These are phyloP conservation scores for Hyposoter dolosus DNA, from an alignment of 2,888 invertebrate genomes.

Conservation along the genomic window DNA sequence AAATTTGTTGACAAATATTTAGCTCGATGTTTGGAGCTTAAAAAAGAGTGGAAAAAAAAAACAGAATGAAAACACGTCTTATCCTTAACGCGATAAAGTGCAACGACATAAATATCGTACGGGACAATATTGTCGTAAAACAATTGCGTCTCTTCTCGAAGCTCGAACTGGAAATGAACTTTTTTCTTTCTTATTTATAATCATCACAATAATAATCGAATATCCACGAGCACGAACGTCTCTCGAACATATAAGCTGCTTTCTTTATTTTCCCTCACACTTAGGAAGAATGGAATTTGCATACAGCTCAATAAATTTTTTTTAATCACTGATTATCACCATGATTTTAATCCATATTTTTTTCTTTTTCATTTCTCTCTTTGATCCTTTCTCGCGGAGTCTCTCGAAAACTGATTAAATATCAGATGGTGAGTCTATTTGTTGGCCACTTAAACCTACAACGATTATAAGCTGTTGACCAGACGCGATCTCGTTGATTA, in stretches of 20 bases:
- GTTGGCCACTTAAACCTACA: conserved; percentile 59
- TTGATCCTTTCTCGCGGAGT: conserved; percentile 7
- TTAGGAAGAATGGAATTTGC: conserved; percentile 37
- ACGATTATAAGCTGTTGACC: conserved; percentile 57
- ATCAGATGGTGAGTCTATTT: conserved; percentile 42
- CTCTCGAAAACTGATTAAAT: conserved; percentile 33
- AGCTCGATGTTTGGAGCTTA: not conserved
- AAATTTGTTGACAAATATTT: not conserved
- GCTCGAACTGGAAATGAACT: conserved; percentile 2
- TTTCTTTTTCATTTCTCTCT: not conserved
- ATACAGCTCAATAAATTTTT: conserved; percentile 24
- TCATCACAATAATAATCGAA: conserved; percentile 17
- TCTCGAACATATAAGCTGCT: not conserved
- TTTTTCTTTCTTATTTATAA: not conserved
- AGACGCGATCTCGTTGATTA: conserved; percentile 43
- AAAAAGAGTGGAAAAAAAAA: not conserved
- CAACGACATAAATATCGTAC: not conserved
- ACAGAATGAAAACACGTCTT: not conserved
- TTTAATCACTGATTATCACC: conserved; percentile 41
- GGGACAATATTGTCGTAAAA: conserved; percentile 34
- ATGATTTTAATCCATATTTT: conserved; percentile 31
- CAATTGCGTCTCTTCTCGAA: conserved; percentile 21
- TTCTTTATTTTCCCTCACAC: conserved; percentile 3
- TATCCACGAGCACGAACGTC: conserved; percentile 22
- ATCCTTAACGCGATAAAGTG: conserved; percentile 32